These are phyloP conservation scores for Rhyacophila brunnea DNA, from an alignment of 1,140 invertebrate species.

Conservation along the genomic window DNA sequence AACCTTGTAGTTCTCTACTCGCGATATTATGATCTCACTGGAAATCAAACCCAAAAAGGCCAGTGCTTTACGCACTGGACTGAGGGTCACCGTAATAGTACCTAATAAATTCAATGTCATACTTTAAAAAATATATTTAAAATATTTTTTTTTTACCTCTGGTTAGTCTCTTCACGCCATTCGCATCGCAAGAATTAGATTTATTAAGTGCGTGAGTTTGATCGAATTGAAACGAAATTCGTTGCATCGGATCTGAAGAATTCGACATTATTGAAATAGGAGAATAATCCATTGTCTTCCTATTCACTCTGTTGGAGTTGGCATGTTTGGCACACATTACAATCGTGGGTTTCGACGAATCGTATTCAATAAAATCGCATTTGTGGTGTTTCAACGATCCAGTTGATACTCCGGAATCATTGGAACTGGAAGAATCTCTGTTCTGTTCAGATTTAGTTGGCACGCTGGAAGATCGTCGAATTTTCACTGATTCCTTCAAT, in stretches of 20 bases:
- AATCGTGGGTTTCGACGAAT: constrained; percentile 55
- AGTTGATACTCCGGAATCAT: constrained; percentile 71
- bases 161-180: constrained; percentile 44
- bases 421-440: constrained; percentile 71
- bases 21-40: too few species aligned
- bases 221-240: constrained; percentile 71
- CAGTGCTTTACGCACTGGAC: too few species aligned
- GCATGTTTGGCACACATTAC: constrained; percentile 51
- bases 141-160: constrained; percentile 28
- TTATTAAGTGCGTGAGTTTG: constrained; percentile 63
- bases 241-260: constrained; percentile 70
- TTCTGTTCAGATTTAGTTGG: constrained; percentile 67
- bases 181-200: constrained; percentile 68
- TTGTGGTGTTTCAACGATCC: constrained; percentile 62
- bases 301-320: constrained; percentile 44
- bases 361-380: constrained; percentile 65
- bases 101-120: too few species aligned
- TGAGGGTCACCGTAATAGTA: too few species aligned
- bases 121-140: too few species aligned
- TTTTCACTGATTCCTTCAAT: constrained; percentile 61
- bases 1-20: too few species aligned
- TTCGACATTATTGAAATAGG: constrained; percentile 68
- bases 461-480: constrained; percentile 73
- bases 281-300: constrained; percentile 51
- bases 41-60: too few species aligned